Base-by-base conservation (phyloP, 2,888 invertebrate genomes). In the Cheilosia pagana region DNA sequence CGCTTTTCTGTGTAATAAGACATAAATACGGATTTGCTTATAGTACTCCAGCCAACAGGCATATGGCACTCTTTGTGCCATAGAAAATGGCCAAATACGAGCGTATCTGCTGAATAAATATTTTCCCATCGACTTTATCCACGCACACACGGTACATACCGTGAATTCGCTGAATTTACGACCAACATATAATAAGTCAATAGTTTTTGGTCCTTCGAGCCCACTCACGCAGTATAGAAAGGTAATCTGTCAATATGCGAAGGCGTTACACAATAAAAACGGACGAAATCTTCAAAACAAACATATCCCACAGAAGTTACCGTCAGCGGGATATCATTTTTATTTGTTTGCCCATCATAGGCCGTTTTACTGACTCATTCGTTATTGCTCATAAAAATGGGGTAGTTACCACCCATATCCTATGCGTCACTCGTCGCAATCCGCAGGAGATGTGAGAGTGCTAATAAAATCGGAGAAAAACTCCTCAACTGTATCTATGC, bases 171-270 rank as follows among this genome's bases (percentile, higher is more conserved):
- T 43, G 53, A 70, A 65, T 79, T 83, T 83, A 83, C 63, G 78
- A 74, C 68, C 72, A 68, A 59, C 63, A 65, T 28, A 28, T 70
- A 74, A 70, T 79, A 83, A 83, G 74, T 75, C 83, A 83, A 83
- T 75, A 83, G 83, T 72, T 75, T 75, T 60, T 71, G 65, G 59
- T 60, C 62, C 55, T 67, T 71, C 28, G 23, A 57, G 52, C 25
- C 19, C 45, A 50, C 35, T 63, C 59, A 52, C 25, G 19, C 25
- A 31, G 41, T 50, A 16, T 25, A 7, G n/a, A 2, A 14, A 62
- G 57, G 70, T 70, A 55, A 78, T 65, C 67, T 52, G 82, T 77
- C 77, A 72, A 77, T 82, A 82, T 72, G 60, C 53, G 50, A 75
- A 19, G 55, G 67, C 72, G 77, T 41, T 65, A 68, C 74, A 68